Conservation (phyloP, 1,140 invertebrate species). For the Gonioctena quinquepunctata region DNA sequence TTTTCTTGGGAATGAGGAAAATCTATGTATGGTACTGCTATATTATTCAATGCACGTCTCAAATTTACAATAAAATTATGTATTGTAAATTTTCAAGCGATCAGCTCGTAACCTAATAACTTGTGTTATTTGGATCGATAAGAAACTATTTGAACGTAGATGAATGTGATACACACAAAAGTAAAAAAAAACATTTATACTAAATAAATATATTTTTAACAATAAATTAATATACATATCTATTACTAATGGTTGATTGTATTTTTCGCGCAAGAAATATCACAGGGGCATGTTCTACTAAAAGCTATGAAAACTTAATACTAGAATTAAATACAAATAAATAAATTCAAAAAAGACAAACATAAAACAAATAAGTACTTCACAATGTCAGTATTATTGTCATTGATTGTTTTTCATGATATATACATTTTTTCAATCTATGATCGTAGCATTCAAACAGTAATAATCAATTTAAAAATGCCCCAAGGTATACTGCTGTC, state of each 20-base stretch:
- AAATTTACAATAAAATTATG: no score
- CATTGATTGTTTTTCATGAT: background rate
- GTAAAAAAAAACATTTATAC: no score
- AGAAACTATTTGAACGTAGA: no score
- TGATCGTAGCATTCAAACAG: background rate
- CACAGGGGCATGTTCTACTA: background rate
- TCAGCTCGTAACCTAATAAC: no score
- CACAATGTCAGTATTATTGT: background rate
- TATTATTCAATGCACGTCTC: no score
- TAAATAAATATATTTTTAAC: background rate
- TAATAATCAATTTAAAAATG: background rate
- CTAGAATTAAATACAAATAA: background rate
- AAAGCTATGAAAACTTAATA: conserved; percentile 1
- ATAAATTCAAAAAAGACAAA: background rate
- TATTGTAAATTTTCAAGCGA: no score
- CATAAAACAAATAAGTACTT: background rate
- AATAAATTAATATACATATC: background rate
- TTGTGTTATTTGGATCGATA: no score
- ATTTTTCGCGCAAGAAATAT: background rate
- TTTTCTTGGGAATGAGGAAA: no score
- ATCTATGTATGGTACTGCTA: no score
- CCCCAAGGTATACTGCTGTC: background rate
- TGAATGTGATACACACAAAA: no score
- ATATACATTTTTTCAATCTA: background rate
- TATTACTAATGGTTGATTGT: background rate